Conservation (phyloP, 1,140 invertebrate species). For the Coboldia fuscipes region DNA sequence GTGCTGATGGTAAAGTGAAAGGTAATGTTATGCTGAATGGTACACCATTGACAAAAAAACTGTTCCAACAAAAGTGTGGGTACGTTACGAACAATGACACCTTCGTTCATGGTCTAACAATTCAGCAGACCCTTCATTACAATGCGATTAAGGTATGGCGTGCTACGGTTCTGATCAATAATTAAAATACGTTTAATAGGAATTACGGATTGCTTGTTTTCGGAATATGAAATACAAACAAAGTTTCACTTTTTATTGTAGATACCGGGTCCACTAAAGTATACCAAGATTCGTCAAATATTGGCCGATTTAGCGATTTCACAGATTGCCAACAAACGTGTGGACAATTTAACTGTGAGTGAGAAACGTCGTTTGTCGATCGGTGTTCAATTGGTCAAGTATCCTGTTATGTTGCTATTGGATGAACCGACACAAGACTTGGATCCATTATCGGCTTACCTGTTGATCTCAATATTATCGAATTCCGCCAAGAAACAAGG, state of each 20-base stretch:
- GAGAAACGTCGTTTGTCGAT: conserved; percentile 70
- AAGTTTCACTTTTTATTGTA: background rate
- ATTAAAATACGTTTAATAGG: background rate
- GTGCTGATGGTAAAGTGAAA: conserved; percentile 43
- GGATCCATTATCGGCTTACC: conserved; percentile 77
- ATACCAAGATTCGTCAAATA: conserved; percentile 59
- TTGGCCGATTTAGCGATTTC: conserved; percentile 74
- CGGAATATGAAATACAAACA: conserved; percentile 4
- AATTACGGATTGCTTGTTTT: conserved; percentile 3
- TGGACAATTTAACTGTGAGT: conserved; percentile 55
- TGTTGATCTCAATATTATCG: conserved; percentile 78
- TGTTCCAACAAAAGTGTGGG: conserved; percentile 67
- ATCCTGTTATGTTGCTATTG: conserved; percentile 70
- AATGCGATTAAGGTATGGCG: conserved; percentile 60
- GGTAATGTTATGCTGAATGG: conserved; percentile 75
- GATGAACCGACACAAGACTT: conserved; percentile 82
- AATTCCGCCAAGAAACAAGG: conserved; percentile 81
- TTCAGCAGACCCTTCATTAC: conserved; percentile 64
- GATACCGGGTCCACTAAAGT: no score
- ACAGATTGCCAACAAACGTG: conserved; percentile 58
- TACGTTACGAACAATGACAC: conserved; percentile 68
- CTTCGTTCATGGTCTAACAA: conserved; percentile 62
- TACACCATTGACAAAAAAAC: conserved; percentile 47
- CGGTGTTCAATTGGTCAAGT: conserved; percentile 69
- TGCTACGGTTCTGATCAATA: conserved; percentile 6